Base-by-base conservation (phyloP, 2,113 vertebrate genomes). In the Pagrus major region DNA sequence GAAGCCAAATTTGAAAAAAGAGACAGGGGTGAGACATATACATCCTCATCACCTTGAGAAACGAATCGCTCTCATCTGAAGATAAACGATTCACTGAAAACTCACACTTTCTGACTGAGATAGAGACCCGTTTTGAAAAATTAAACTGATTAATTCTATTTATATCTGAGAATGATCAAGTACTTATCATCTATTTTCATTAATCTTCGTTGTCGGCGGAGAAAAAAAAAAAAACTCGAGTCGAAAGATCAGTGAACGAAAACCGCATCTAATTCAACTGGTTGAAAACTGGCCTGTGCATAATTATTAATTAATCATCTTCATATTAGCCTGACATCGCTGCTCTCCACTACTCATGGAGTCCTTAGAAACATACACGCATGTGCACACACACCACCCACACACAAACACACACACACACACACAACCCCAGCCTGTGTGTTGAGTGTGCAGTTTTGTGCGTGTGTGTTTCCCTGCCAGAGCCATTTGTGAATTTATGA, bases 271-370 rank as follows among this genome's bases (percentile, higher is more conserved):
- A 86, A 93, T 91, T 91, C 75, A 78, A 84, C 84, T 74, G 88
- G 76, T 88, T 85, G 79, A 85, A 80, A 90, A 78, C 75, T 42
- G 55, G 51, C 70, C 55, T 11, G 60, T 77, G 89, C 89, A 92
- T 90, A 85, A 89, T 92, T 87, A 88, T 87, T 52, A 86, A 92
- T 87, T 89, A 92, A 90, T 90, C 90, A 91, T 84, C 70, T 81
- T 80, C 81, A 76, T 81, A 88, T 93, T 90, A 89, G 49, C 60
- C 60, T 78, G 91, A 89, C 75, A 25, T 9, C 10, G 63, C 64
- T 59, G 78, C 89, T 85, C 80, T 83, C 16, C 64, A 56, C 58
- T 56, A 64, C 75, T 65, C 65, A 47, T 61, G 10, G 47, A 78
- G 55, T 55, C 76, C 73, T 76, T 6, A 70, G 63, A 51, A 64